Evolutionary conservation across 2,888 invertebrate genomes (phyloP), one percentile per base, ranked within the genome.

Genomic region (Allacma fusca): DNA sequence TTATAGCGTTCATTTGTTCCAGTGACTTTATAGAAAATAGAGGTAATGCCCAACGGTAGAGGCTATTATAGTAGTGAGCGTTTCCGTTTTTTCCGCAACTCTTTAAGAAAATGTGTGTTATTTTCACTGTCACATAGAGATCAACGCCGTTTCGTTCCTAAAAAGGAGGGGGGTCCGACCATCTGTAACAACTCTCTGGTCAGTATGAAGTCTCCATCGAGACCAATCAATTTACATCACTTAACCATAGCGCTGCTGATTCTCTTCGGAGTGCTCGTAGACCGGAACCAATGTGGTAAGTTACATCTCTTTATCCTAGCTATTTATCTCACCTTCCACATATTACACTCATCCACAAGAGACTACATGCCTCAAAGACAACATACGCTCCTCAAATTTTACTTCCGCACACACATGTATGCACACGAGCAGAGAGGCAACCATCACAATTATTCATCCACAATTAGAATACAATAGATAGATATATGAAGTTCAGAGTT

Each of bases 261-360:
- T 76, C 79, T 79, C 59, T 72, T 79, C 73, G 79, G 76, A 70
- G 57, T 67, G 72, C 76, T 73, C 73, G 76, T 76, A 65, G 70
- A 78, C 76, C 79, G 79, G 73, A 79, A 76, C 79, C 67, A 73
- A 79, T 76, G 79, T 62, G 79, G 79, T 79, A 74, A 79, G 76
- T 72, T 67, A 34, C 67, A 59, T 72, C 62, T 76, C 73, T 76
- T 76, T 73, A 76, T 76, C 75, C 29, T 50, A 29, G 68, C 72
- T 65, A 2, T 74, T 44, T 74, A 62, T 73, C 64, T 73, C 64
- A 72, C 59, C 57, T 71, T 7, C 24, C 50, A 43, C 26, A 44
- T 34, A 34, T 43, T 43, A 24, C 40, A 44, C 29, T 68, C 67
- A 68, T 23, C 1, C 40, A 1, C 68, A 68, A 16, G 7, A 67